phyloP scores from a whole-genome alignment of 2,113 vertebrate species.

The Arvicanthis niloticus region DNA sequence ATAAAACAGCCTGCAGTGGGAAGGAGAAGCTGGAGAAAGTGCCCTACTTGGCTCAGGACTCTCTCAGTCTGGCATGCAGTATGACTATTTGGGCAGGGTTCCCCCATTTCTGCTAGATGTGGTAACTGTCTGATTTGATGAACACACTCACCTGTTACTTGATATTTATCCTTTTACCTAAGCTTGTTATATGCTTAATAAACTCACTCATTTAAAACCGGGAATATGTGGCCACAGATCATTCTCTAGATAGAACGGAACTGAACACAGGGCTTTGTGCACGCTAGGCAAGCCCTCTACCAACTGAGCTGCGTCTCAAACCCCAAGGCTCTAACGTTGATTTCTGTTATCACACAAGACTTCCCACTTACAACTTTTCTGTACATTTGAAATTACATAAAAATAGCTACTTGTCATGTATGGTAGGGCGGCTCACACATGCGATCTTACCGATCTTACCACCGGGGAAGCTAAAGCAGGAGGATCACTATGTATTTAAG shows the following conservation, averaged over 20 bases:
- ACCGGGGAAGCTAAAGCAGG: background rate
- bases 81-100: background rate
- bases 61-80: background rate
- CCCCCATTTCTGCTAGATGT: background rate
- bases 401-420: background rate
- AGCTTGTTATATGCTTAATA: background rate
- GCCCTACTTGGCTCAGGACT: background rate
- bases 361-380: background rate
- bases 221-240: too few relatives aligned
- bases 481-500: background rate
- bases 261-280: background rate
- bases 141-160: background rate
- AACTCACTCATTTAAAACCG: background rate
- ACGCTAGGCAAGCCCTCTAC: background rate
- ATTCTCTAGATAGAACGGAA: background rate
- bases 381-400: background rate
- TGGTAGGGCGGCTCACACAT: background rate
- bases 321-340: background rate
- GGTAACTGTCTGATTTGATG: background rate
- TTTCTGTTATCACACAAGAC: background rate
- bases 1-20: background rate
- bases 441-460: too few relatives aligned
- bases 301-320: background rate
- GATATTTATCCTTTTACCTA: background rate
- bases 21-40: too few relatives aligned